Percentiles rank a stretch among this genome's conserved stretches.
phyloP scores from a whole-genome alignment of 2,113 vertebrate species.

The Eulemur rufifrons region DNA sequence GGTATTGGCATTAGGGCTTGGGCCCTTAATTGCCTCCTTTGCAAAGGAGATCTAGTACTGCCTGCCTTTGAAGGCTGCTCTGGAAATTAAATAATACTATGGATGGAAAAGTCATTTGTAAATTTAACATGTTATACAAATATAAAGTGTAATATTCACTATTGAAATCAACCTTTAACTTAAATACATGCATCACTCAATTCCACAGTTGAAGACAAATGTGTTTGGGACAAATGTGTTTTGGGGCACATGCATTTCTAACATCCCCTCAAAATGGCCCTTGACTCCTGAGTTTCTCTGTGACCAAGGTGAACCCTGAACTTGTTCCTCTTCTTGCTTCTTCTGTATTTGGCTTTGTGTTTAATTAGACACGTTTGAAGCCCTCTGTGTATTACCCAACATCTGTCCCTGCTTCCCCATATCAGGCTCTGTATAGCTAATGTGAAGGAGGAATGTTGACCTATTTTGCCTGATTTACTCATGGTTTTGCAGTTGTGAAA shows the following conservation, averaged over 20 bases:
- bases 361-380: slow-evolving; percentile 38
- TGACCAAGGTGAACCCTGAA: neutral
- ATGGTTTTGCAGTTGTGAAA: slow-evolving; percentile 33
- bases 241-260: neutral
- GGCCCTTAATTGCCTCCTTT: neutral
- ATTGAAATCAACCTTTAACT: neutral
- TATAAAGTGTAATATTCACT: neutral
- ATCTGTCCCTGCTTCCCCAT: slow-evolving; percentile 39
- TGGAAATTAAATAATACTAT: slow-evolving; percentile 40
- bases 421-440: slow-evolving; percentile 24
- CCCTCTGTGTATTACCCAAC: neutral
- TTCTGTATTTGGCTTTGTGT: slow-evolving; percentile 24
- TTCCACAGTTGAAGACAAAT: neutral
- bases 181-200: neutral
- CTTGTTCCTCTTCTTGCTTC: neutral
- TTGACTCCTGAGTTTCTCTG: neutral
- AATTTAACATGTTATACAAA: neutral
- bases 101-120: neutral
- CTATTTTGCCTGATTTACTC: slow-evolving; percentile 58
- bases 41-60: neutral
- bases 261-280: slow-evolving; percentile 1
- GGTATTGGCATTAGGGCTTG: neutral
- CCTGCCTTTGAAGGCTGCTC: neutral
- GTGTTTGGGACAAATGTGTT: neutral
- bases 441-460: slow-evolving; percentile 45